Percentiles rank a stretch among this genome's conserved stretches.
Evolutionary conservation across 1,140 invertebrate species (phyloP).

Genomic region (Tribolium castaneum): DNA sequence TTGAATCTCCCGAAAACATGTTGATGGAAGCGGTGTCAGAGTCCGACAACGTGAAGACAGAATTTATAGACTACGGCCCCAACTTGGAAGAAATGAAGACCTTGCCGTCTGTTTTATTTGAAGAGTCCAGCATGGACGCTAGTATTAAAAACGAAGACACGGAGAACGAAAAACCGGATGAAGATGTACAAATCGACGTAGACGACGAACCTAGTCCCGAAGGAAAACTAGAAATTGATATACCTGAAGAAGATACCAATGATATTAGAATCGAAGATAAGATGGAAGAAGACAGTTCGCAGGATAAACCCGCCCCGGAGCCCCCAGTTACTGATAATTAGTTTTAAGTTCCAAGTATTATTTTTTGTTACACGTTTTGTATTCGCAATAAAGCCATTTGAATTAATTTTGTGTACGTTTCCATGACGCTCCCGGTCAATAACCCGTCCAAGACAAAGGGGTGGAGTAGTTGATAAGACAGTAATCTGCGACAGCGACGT

Average conservation of each 20-base stretch:
- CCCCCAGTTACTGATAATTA: neutral
- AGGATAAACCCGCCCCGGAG: neutral
- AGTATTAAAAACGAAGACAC: conserved; percentile 8
- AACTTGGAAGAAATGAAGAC: conserved; percentile 56
- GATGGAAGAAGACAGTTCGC: conserved; percentile 2
- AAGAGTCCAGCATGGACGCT: conserved; percentile 48
- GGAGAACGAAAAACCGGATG: conserved; percentile 17
- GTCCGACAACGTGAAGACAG: conserved; percentile 54
- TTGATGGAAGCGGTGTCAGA: conserved; percentile 42
- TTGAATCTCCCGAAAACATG: conserved; percentile 46
- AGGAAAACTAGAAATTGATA: conserved; percentile 7
- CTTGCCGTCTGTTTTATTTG: conserved; percentile 55
- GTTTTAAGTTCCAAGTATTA: neutral
- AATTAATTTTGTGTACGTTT: neutral
- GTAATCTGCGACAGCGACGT: neutral
- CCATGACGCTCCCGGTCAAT: neutral
- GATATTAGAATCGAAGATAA: conserved; percentile 4
- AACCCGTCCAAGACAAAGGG: neutral
- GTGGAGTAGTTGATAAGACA: neutral
- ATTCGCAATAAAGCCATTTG: neutral
- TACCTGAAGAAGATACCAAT: conserved; percentile 19
- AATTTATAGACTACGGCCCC: conserved; percentile 55
- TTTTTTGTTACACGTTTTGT: conserved; percentile 10
- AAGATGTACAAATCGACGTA: conserved; percentile 20
- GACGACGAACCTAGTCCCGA: conserved; percentile 35